Evolutionary conservation across 2,113 vertebrate genomes (phyloP).

Genomic region (Eretmodus cyanostictus): DNA sequence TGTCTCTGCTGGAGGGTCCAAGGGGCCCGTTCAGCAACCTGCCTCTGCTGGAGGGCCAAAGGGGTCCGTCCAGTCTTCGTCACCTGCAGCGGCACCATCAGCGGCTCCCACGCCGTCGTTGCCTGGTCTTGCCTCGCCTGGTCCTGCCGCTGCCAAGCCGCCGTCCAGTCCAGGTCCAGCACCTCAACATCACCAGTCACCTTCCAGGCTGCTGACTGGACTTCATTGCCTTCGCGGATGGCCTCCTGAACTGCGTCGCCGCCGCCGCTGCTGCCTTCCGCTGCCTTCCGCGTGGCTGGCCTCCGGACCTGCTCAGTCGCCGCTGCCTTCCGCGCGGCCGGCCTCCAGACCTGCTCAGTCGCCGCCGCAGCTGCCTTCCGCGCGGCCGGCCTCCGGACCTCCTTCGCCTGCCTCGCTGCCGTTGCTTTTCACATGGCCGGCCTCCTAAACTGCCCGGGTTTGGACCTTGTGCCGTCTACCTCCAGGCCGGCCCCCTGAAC

Average conservation of each 20-base stretch:
- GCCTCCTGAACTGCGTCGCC: rapidly evolving
- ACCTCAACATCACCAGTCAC: background rate
- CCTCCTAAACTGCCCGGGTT: background rate
- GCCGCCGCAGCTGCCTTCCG: rapidly evolving
- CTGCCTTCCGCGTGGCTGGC: rapidly evolving
- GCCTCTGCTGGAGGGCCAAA: too few species aligned
- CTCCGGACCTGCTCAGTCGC: background rate
- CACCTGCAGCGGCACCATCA: too few species aligned
- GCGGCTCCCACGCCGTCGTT: too few species aligned
- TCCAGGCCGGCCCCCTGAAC: background rate
- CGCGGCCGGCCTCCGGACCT: rapidly evolving
- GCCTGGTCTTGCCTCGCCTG: background rate
- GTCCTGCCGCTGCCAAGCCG: background rate
- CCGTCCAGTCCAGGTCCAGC: background rate
- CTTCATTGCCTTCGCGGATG: rapidly evolving
- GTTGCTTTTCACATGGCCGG: rapidly evolving
- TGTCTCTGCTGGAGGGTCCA: rapidly evolving
- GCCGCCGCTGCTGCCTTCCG: rapidly evolving
- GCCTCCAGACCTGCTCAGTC: rapidly evolving
- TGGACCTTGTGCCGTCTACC: background rate
- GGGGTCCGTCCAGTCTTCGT: too few species aligned
- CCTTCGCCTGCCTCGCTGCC: rapidly evolving
- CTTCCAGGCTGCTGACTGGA: background rate
- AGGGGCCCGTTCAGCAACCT: too few species aligned
- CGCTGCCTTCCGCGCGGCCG: rapidly evolving